Base-by-base conservation (phyloP, 2,113 vertebrate genomes). In the Pedetes capensis region DNA sequence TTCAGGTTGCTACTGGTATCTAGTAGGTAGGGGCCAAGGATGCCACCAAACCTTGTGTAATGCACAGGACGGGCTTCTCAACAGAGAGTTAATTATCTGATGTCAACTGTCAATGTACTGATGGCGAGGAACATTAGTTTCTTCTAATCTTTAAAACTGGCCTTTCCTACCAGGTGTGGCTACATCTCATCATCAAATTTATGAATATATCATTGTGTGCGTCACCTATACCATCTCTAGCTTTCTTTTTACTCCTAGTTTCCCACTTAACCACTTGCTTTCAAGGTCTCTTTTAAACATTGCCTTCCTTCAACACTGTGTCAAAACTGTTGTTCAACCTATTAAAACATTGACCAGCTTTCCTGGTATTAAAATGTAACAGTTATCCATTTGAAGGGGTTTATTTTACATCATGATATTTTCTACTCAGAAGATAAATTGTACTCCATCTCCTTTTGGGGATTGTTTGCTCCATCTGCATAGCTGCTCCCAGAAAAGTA, bases 371-470 rank as follows among this genome's bases (percentile, higher is more conserved):
- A 84, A 74, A 61, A 69, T 49, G 14, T 6, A 84, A 29, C 8
- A n/a, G 55, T 49, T 59, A 66, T 7, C 18, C 66, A 42, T 39
- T 85, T 22, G 86, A 27, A 93, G 8, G 23, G 5, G 22, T 44
- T 81, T 81, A n/a, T 39, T 39, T 66, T 37, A 71, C 2, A 83
- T 34, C 20, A 83, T 49, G 8, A 39, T 78, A 51, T 78, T 75
- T 82, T 53, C 12, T 80, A 61, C 49, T 74, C 11, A 91, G 53
- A 66, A 61, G 61, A 61, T 29, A 93, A 84, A 78, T 49, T 78
- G 16, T 32, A 78, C 32, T 93, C 9, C 8, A 51, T 2, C 32
- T 66, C 32, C 32, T 75, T 69, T 57, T 1, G 9, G 32, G 34
- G 34, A 64, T 34, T 69, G 27, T 39, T 90, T 49, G 44, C 1